Base-by-base conservation (phyloP, 2,888 invertebrate genomes). In the Drosophila subsilvestris region DNA sequence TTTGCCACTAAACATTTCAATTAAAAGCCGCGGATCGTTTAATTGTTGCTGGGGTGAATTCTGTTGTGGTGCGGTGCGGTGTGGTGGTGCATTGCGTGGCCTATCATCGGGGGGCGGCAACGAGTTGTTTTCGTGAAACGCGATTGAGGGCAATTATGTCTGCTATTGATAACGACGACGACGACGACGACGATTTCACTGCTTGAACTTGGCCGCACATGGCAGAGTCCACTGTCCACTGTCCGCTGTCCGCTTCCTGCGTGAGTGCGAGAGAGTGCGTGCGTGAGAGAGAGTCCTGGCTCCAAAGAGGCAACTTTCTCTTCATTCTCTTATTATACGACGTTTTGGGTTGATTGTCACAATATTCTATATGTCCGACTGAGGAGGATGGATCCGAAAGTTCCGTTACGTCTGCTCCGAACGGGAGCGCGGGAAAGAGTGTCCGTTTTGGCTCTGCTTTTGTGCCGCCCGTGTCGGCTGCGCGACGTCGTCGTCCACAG, bases 131-230 rank as follows among this genome's bases (percentile, higher is more conserved):
- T 85, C 83, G 85, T 86, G 89, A 84, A 86, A 80, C 78, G 86
- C 89, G 89, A 88, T 89, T 88, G 90, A 82, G 78, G 80, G 75
- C 89, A 89, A 89, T 90, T 90, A 90, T 85, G 78, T 55, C 71
- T 54, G 61, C 69, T 47, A 58, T 54, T 78, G 80, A 83, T 88
- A 88, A 86, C 77, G 37, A 37, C 37, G 37, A 2, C n/a, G n/a
- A 37, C 37, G 80, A 42, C 22, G 22, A 22, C n/a, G n/a, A n/a
- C n/a, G n/a, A n/a, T n/a, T 37, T 65, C 48, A 32, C 49, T 56
- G 50, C 66, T 47, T n/a, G 44, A 44, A 58, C 60, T 58, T 29
- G 59, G 27, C 62, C 37, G 22, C 44, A 44, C 50, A 44, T 47
- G 58, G 14, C 53, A 53, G n/a, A 20, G 22, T 14, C 32, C 20